Evolutionary conservation across 2,888 invertebrate genomes (phyloP).

Genomic region (Coleophora flavipennella): DNA sequence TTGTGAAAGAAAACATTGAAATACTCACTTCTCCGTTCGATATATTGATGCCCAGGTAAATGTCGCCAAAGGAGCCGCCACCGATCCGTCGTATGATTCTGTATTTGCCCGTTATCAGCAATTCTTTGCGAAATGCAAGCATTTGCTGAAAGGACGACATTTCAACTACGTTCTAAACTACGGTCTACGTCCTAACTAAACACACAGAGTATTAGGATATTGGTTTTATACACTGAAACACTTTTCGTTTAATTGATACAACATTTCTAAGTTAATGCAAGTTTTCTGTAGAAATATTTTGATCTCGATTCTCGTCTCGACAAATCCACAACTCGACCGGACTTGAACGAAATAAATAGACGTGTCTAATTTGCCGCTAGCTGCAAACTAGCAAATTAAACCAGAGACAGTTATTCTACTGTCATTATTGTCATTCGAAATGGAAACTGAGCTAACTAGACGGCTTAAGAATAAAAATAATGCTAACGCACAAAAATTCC

Average conservation of each 20-base stretch:
- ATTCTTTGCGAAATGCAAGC: slow-evolving; percentile 40
- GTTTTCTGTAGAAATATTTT: slow-evolving; percentile 22
- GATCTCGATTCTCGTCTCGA: too few species aligned
- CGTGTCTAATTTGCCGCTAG: too few species aligned
- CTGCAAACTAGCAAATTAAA: too few species aligned
- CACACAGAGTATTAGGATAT: slow-evolving; percentile 19
- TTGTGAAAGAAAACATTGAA: too few species aligned
- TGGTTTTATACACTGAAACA: slow-evolving; percentile 22
- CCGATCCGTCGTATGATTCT: slow-evolving; percentile 96
- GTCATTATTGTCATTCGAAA: too few species aligned
- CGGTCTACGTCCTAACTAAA: slow-evolving; percentile 12
- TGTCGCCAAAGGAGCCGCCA: slow-evolving; percentile 99
- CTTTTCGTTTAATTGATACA: slow-evolving; percentile 20
- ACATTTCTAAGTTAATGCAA: slow-evolving; percentile 26
- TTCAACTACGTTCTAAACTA: slow-evolving; percentile 5
- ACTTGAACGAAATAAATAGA: too few species aligned
- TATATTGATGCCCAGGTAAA: slow-evolving; percentile 96
- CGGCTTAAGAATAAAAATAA: too few species aligned
- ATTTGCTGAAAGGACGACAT: slow-evolving; percentile 29
- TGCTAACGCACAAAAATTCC: too few species aligned
- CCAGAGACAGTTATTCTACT: too few species aligned
- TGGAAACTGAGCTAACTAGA: too few species aligned
- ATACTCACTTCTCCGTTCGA: slow-evolving; percentile 87
- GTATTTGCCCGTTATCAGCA: slow-evolving; percentile 92
- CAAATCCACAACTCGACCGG: too few species aligned